A percentile compares a stretch with the other conserved stretches of the same genome.
Evolutionary conservation across 2,797 vertebrate species (phyloP).

Genomic region (Nothura maculosa): DNA sequence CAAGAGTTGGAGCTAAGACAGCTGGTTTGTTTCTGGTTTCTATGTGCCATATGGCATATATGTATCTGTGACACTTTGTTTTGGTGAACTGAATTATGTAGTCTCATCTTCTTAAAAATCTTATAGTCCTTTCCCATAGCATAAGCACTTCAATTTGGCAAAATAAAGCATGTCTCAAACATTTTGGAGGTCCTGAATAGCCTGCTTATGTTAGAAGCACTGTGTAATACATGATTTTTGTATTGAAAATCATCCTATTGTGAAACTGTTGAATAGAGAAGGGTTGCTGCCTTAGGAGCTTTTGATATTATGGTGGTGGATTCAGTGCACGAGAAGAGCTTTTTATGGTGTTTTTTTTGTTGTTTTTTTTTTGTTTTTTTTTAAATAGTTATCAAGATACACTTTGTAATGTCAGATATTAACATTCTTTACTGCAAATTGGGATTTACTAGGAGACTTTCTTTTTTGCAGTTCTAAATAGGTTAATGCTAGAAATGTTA

Average conservation of each 20-base stretch:
- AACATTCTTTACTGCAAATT: not conserved
- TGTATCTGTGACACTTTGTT: not conserved
- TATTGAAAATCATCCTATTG: not conserved
- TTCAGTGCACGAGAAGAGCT: not conserved
- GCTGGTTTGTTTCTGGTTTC: not conserved
- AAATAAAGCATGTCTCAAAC: not conserved
- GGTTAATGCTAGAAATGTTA: not conserved
- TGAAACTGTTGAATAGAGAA: not conserved
- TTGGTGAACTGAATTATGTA: not conserved
- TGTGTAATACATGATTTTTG: not conserved
- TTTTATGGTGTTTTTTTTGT: not conserved
- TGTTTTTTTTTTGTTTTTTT: not conserved
- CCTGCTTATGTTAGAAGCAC: not conserved
- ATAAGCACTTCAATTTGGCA: not conserved
- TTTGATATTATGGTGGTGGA: not conserved
- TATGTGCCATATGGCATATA: not conserved
- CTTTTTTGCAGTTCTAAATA: not conserved
- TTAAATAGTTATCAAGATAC: fast-evolving
- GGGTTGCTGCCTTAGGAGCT: fast-evolving
- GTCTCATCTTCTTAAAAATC: not conserved
- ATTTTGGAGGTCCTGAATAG: not conserved
- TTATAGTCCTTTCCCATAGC: not conserved
- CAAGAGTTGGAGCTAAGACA: not conserved
- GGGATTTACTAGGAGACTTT: not conserved
- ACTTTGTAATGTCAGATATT: not conserved